Evolutionary conservation across 1,140 invertebrate species (phyloP), one percentile per base, ranked within the genome.

Genomic region (Popillia japonica): DNA sequence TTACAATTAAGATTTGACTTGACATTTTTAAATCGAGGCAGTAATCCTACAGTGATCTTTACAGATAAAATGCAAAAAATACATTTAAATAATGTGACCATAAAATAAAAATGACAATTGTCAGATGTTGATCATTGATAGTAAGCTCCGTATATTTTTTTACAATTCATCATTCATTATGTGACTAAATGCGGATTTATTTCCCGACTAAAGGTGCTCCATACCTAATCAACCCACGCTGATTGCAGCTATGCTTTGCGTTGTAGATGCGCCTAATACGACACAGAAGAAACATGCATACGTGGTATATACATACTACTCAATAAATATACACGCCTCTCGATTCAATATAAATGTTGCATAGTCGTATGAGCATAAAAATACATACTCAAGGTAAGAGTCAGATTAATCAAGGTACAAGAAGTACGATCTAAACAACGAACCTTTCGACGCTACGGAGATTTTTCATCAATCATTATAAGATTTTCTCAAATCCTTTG

Each of bases 401-500:
- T 23, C 61, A 68, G 61, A 68, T 68, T 68, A 68, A 68, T 68
- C 61, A 68, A 23, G 22, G 61, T 68, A 68, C 23, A 68, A 23
- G 61, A 68, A 14, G 27, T 23, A 68, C 22, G 27, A 9, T 68
- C 9, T 34, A 34, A 27, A 34, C 20, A 27, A 68, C 9, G 9
- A 8, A 27, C 61, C 61, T 68, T 68, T 68, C 61, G 61, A 11
- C 61, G 6, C 17, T 27, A 22, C 2, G 61, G 6, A 2, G 22
- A 68, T 68, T 68, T 68, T 68, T 68, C 61, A 68, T 68, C 61
- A 68, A 68, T 68, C 61, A 68, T 68, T 27, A 10, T 17, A 14
- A 68, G 61, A 68, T 68, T 68, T 68, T 68, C 61, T 68, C 61
- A 68, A 68, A 68, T 68, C 61, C 61, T 27, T 68, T 68, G 61